Conservation (phyloP, 2,113 vertebrate genomes). For the Semicossyphus pulcher region DNA sequence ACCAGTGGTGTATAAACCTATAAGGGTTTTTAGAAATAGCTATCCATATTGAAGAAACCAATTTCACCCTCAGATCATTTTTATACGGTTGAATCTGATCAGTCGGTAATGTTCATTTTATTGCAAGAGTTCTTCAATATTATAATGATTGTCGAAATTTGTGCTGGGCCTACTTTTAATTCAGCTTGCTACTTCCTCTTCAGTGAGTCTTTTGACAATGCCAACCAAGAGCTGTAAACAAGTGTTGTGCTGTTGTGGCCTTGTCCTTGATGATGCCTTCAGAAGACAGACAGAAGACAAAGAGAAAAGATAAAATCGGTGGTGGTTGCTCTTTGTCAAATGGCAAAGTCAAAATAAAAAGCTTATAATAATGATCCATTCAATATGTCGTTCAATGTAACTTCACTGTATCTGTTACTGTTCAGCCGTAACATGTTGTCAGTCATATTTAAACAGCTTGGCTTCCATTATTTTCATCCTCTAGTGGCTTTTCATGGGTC, state of each 20-base stretch:
- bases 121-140: not conserved
- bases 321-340: not conserved
- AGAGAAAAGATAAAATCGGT: too few relatives aligned
- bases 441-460: not conserved
- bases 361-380: not conserved
- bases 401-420: not conserved
- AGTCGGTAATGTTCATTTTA: not conserved
- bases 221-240: not conserved
- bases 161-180: not conserved
- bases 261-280: not conserved
- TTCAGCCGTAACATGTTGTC: too few relatives aligned
- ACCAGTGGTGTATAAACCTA: constrained; percentile 30
- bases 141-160: not conserved
- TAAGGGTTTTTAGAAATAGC: not conserved
- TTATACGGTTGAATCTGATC: constrained; percentile 2
- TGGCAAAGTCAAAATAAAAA: not conserved
- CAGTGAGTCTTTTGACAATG: not conserved
- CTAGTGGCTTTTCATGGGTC: not conserved
- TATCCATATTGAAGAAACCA: constrained; percentile 2
- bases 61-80: constrained; percentile 30
- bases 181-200: not conserved
- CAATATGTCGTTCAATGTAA: not conserved
- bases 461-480: constrained; percentile 20
- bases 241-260: not conserved
- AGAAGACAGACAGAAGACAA: too few relatives aligned